A percentile compares a stretch with the other conserved stretches of the same genome.
Evolutionary conservation across 2,113 vertebrate genomes (phyloP).

Genomic region (Jaculus jaculus): DNA sequence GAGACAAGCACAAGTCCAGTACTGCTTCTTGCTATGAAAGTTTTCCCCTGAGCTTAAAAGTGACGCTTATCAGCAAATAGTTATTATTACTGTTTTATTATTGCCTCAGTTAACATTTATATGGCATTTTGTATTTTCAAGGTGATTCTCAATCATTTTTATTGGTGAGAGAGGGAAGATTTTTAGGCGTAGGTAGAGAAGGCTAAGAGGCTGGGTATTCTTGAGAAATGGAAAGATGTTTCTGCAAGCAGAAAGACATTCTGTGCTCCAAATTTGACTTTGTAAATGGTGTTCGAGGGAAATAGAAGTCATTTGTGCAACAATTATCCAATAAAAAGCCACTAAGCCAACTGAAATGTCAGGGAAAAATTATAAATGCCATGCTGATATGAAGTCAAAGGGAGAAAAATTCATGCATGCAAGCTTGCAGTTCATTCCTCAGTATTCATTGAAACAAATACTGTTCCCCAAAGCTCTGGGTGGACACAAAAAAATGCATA

Average conservation of each 20-base stretch:
- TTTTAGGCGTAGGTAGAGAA: conserved; percentile 55
- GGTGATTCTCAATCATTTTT: conserved; percentile 78
- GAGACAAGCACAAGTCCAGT: conserved; percentile 44
- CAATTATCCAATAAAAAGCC: conserved; percentile 70
- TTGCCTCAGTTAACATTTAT: conserved; percentile 80
- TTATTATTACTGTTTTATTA: conserved; percentile 78
- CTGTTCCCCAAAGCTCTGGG: neutral
- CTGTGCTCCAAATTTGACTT: conserved; percentile 63
- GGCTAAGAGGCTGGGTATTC: conserved; percentile 43
- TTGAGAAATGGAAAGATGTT: conserved; percentile 52
- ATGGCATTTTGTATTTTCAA: conserved; percentile 78
- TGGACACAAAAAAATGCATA: neutral
- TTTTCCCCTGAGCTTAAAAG: conserved; percentile 64
- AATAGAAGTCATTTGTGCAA: conserved; percentile 60
- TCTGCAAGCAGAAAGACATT: conserved; percentile 40
- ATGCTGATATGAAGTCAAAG: conserved; percentile 22
- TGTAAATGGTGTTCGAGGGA: conserved; percentile 57
- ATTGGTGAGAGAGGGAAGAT: conserved; percentile 66
- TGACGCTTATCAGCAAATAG: conserved; percentile 77
- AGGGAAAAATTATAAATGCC: conserved; percentile 68
- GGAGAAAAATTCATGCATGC: conserved; percentile 57
- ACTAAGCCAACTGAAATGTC: conserved; percentile 61
- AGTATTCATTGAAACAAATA: conserved; percentile 48
- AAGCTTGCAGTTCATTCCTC: conserved; percentile 57
- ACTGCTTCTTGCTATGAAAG: conserved; percentile 54